phyloP scores from a whole-genome alignment of 2,888 invertebrate genomes.

The Nomada ruficornis region DNA sequence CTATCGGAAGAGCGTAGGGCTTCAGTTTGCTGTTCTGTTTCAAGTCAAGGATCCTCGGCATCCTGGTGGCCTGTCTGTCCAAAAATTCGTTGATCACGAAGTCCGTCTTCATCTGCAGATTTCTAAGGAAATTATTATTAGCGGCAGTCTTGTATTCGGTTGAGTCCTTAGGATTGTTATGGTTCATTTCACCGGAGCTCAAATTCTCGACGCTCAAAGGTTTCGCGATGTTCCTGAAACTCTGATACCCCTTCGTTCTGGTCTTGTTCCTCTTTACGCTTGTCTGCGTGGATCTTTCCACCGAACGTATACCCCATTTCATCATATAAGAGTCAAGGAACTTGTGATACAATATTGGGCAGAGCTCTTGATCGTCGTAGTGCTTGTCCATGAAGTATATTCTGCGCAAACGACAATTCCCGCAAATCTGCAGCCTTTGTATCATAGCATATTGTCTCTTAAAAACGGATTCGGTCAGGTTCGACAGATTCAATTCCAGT shows the following conservation, averaged over 20 bases:
- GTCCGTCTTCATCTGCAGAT: constrained; percentile 66
- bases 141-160: background rate
- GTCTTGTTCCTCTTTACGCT: constrained; percentile 32
- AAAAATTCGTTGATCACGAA: constrained; percentile 71
- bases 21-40: constrained; percentile 63
- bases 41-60: constrained; percentile 53
- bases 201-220: background rate
- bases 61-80: constrained; percentile 43
- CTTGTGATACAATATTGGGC: constrained; percentile 72
- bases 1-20: constrained; percentile 58
- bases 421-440: constrained; percentile 95
- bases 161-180: background rate
- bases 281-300: constrained; percentile 77
- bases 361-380: constrained; percentile 75
- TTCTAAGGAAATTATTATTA: constrained; percentile 47
- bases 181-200: background rate
- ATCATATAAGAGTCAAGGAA: constrained; percentile 78
- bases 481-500: constrained; percentile 96
- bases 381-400: constrained; percentile 91
- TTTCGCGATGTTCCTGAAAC: background rate
- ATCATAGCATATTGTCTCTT: constrained; percentile 97
- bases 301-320: constrained; percentile 76
- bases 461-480: constrained; percentile 95
- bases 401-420: constrained; percentile 95
- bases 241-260: background rate